A percentile compares a stretch with the other conserved stretches of the same genome.
Conservation (phyloP, 2,797 vertebrate species). For the Apodemus agrarius region DNA sequence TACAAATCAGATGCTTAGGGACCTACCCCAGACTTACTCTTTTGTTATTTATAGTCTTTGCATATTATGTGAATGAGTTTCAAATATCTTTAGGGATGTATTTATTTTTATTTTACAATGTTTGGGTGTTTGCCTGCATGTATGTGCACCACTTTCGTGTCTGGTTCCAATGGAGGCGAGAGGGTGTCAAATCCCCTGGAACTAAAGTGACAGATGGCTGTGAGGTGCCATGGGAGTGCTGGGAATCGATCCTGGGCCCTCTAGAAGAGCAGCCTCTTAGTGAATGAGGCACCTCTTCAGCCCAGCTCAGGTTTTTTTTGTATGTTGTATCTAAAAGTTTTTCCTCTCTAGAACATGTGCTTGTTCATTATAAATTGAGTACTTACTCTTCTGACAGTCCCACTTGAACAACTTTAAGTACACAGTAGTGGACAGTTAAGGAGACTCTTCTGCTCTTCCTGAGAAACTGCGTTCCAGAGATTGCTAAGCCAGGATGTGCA, state of each 20-base stretch:
- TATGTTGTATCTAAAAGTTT: not conserved
- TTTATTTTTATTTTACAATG: not conserved
- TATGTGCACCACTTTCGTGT: not conserved
- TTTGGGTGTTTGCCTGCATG: not conserved
- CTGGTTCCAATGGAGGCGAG: not conserved
- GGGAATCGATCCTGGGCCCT: not conserved
- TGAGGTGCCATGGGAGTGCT: not conserved
- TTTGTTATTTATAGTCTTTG: not conserved
- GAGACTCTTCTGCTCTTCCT: not conserved
- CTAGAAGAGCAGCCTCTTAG: not conserved
- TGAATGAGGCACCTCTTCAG: not conserved
- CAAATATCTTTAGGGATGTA: not conserved
- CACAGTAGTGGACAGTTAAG: not conserved
- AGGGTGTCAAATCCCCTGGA: not conserved
- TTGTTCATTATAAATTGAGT: not conserved
- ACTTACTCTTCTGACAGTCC: not conserved
- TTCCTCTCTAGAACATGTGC: slow-evolving; percentile 9
- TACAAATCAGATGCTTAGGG: not conserved
- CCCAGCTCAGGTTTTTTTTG: not conserved
- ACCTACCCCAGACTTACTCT: not conserved
- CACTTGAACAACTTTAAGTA: not conserved
- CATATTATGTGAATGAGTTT: not conserved
- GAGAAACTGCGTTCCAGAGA: not conserved
- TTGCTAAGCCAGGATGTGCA: not conserved
- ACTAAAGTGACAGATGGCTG: not conserved